phyloP scores from a whole-genome alignment of 2,888 invertebrate genomes.

The Brachyopa scutellaris region DNA sequence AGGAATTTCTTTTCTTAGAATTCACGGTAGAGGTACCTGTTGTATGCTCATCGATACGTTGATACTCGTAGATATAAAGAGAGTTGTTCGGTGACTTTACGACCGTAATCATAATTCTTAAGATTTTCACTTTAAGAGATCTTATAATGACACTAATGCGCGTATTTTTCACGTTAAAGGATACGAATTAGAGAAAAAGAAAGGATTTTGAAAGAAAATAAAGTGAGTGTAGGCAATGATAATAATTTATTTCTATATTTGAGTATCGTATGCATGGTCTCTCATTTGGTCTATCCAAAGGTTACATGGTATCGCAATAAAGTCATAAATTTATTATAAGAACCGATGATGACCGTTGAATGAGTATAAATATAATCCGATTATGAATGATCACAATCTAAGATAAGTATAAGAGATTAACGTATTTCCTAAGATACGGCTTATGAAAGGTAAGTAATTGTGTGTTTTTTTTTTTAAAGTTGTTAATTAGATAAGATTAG shows the following conservation, averaged over 20 bases:
- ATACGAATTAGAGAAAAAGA: slow-evolving; percentile 7
- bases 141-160: slow-evolving; percentile 60
- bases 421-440: too few species aligned
- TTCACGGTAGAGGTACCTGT: slow-evolving; percentile 21
- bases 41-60: neutral
- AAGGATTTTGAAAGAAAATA: slow-evolving; percentile 48
- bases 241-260: slow-evolving; percentile 64
- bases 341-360: too few species aligned
- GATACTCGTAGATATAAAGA: slow-evolving; percentile 23
- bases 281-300: neutral
- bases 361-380: too few species aligned
- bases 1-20: slow-evolving; percentile 24
- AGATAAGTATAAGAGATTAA: too few species aligned
- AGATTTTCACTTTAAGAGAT: slow-evolving; percentile 30
- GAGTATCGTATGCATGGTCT: slow-evolving; percentile 12
- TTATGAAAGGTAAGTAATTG: too few species aligned
- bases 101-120: slow-evolving; percentile 69
- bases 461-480: too few species aligned
- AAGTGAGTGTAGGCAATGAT: slow-evolving; percentile 9
- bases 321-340: slow-evolving; percentile 39
- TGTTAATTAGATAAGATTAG: too few species aligned
- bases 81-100: slow-evolving; percentile 61
- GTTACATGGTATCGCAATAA: slow-evolving; percentile 28
- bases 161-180: slow-evolving; percentile 37
- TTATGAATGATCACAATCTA: too few species aligned